phyloP scores from a whole-genome alignment of 2,797 vertebrate species.

The Eospalax fontanierii region DNA sequence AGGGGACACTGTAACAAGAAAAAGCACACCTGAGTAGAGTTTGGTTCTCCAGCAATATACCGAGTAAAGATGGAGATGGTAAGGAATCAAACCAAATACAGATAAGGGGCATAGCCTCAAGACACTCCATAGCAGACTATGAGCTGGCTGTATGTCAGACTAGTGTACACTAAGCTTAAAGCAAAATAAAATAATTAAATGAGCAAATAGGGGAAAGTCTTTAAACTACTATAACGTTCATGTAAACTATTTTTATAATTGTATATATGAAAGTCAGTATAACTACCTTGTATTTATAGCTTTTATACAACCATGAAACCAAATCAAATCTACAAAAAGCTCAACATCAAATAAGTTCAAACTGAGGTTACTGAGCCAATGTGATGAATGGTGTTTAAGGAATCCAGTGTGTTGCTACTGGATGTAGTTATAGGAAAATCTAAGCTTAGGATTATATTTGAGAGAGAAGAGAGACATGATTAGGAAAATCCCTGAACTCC shows the following conservation, averaged over 20 bases:
- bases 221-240: neutral
- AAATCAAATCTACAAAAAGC: slow-evolving; percentile 53
- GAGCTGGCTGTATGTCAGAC: neutral
- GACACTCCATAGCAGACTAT: neutral
- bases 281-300: slow-evolving; percentile 12
- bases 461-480: neutral
- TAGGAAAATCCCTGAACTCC: neutral
- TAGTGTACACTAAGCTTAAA: slow-evolving; percentile 22
- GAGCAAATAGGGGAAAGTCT: neutral
- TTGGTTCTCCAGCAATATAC: neutral
- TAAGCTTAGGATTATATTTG: neutral
- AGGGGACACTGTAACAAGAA: neutral
- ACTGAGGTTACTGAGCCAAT: neutral
- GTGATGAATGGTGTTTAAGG: neutral
- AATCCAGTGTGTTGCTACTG: neutral
- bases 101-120: neutral
- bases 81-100: neutral
- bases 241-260: slow-evolving; percentile 14
- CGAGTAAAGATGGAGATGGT: neutral
- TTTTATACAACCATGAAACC: slow-evolving; percentile 15
- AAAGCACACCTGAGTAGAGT: neutral
- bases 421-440: neutral
- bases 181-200: neutral
- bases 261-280: neutral
- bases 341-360: slow-evolving; percentile 31